Evolutionary conservation across 1,140 invertebrate species (phyloP).

Genomic region (Caenorhabditis inopinata): DNA sequence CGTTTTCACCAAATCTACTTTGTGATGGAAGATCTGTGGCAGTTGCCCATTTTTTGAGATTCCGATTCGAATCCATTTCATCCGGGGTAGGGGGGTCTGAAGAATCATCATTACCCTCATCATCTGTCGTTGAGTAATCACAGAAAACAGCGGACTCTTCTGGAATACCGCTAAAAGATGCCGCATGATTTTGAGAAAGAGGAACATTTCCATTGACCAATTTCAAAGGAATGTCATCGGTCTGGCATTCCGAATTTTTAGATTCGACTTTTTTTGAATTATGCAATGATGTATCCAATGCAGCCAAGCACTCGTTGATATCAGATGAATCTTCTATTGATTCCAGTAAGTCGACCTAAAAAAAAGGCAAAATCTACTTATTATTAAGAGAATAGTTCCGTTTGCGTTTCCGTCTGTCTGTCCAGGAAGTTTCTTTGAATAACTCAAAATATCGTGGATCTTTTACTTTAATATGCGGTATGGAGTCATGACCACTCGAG

Average conservation of each 20-base stretch:
- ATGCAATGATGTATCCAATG: too few relatives aligned
- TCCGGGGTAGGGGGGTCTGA: not conserved
- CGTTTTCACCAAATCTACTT: not conserved
- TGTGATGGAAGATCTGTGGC: not conserved
- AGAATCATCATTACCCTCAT: not conserved
- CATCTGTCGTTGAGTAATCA: not conserved
- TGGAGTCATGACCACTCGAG: too few relatives aligned
- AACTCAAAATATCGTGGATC: too few relatives aligned
- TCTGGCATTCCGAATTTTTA: not conserved
- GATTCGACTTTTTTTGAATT: too few relatives aligned
- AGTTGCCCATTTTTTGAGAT: not conserved
- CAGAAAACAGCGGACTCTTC: constrained; percentile 3
- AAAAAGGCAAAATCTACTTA: too few relatives aligned
- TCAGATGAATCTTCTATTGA: not conserved
- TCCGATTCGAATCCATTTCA: not conserved
- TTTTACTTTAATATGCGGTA: too few relatives aligned
- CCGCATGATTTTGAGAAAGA: not conserved
- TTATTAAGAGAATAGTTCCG: too few relatives aligned
- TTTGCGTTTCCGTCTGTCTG: too few relatives aligned
- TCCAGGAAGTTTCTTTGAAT: too few relatives aligned
- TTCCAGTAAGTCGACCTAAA: not conserved
- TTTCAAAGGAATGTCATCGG: not conserved
- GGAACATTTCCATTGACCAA: too few relatives aligned
- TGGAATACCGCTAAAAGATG: not conserved
- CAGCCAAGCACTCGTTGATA: not conserved